Conservation (phyloP, 2,797 vertebrate genomes). For the Scomberomorus guttatus region DNA sequence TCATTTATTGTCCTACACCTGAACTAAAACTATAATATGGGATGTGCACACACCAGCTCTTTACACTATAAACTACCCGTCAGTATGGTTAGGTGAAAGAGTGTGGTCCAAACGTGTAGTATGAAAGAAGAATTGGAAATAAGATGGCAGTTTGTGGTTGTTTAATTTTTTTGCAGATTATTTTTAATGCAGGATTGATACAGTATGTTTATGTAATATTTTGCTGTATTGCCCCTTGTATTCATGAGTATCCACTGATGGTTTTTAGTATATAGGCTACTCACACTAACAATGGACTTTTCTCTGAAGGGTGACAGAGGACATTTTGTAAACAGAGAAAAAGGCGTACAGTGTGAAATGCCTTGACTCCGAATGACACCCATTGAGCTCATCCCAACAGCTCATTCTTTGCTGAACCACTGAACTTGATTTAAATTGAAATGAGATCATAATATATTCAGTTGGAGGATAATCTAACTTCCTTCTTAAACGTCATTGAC, state of each 20-base stretch:
- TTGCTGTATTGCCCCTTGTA: not conserved
- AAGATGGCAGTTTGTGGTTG: not conserved
- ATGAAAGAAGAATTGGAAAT: not conserved
- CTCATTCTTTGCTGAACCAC: conserved; percentile 26
- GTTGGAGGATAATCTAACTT: conserved; percentile 18
- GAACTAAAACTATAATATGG: no score
- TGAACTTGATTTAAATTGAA: conserved; percentile 38
- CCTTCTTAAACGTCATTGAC: conserved; percentile 5
- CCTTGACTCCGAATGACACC: conserved; percentile 6
- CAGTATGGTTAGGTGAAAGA: not conserved
- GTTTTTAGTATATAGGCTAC: not conserved
- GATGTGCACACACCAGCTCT: no score
- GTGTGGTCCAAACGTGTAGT: not conserved
- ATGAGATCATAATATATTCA: conserved; percentile 35
- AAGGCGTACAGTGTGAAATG: conserved; percentile 7
- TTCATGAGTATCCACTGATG: not conserved
- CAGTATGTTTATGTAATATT: not conserved
- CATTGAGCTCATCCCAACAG: conserved; percentile 27
- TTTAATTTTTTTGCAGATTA: not conserved
- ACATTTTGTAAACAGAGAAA: not conserved
- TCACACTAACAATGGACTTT: not conserved
- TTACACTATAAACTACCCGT: not conserved
- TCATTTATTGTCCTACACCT: no score
- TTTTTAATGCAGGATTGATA: not conserved
- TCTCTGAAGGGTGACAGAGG: not conserved